Evolutionary conservation across 2,797 vertebrate genomes (phyloP), one percentile per base, ranked within the genome.

Genomic region (Mus minutoides): DNA sequence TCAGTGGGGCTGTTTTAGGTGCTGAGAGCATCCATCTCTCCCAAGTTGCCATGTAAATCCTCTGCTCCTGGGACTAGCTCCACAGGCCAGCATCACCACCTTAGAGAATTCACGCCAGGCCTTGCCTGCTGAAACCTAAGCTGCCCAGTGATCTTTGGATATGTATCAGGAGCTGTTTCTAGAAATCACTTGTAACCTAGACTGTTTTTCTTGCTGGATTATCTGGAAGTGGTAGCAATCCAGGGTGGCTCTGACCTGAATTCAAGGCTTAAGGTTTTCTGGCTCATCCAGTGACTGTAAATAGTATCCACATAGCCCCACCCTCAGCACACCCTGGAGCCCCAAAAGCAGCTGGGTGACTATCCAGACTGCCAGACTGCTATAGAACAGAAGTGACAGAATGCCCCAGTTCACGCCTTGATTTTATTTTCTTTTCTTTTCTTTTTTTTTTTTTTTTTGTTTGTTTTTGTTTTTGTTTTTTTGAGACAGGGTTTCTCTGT

Each of bases 161-260:
- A 2, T 93, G 43, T 79, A 43, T 34, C 85, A 60, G 52, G 77
- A 82, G 88, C 37, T 89, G 19, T 92, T 84, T 77, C 34, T 40
- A 80, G 76, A 75, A 92, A 31, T 73, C 84, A 64, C 54, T 26
- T 75, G 46, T 56, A 37, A 37, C 19, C 56, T 60, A n/a, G 26
- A 76, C 75, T 52, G 43, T 43, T 88, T 83, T 88, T 83, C 77
- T 77, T 58, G 37, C 46, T 76, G 78, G 46, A 37, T 93, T 93
- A 73, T 14, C 64, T 86, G 37, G 24, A 95, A 62, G 17, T 19
- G 43, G 12, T 56, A 26, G 37, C 52, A 62, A 69, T 64, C 37
- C 43, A 73, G 31, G 29, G 22, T 84, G 31, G 43, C 43, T 84
- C 76, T 69, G 89, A 73, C 43, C 54, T 62, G 29, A 85, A 37